Conservation (phyloP, 2,113 vertebrate genomes). For the Asarcornis scutulata region DNA sequence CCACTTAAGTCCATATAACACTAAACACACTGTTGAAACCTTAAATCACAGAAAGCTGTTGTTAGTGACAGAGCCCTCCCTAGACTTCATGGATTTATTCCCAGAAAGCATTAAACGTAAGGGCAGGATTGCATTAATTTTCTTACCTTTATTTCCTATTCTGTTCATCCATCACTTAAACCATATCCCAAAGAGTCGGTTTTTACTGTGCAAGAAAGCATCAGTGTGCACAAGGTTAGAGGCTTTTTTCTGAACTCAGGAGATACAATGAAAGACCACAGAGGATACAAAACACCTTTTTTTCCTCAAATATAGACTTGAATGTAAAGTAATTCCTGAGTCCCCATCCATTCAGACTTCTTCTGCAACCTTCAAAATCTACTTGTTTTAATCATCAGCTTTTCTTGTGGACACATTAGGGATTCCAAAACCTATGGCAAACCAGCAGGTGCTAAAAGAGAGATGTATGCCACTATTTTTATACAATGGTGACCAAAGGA, state of each 20-base stretch:
- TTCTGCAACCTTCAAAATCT: not conserved
- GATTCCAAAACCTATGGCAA: not conserved
- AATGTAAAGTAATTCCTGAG: not conserved
- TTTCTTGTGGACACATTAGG: not conserved
- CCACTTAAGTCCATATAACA: not conserved
- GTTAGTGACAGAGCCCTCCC: not conserved
- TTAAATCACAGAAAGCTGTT: slow-evolving; percentile 17
- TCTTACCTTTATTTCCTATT: not conserved
- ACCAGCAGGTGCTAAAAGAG: not conserved
- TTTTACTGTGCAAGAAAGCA: not conserved
- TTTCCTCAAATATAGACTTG: not conserved
- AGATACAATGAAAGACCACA: not conserved
- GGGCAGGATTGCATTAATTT: not conserved
- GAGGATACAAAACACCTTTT: not conserved
- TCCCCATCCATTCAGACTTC: not conserved
- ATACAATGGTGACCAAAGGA: not conserved
- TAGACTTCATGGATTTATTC: not conserved
- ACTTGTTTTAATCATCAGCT: not conserved
- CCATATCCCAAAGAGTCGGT: not conserved
- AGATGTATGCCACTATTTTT: too few relatives aligned
- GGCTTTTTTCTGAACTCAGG: not conserved
- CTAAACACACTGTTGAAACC: not conserved
- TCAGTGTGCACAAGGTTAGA: not conserved
- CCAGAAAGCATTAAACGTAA: not conserved
- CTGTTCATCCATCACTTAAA: not conserved